Evolutionary conservation across 2,888 invertebrate genomes (phyloP), one percentile per base, ranked within the genome.

Genomic region (Dryobota labecula): DNA sequence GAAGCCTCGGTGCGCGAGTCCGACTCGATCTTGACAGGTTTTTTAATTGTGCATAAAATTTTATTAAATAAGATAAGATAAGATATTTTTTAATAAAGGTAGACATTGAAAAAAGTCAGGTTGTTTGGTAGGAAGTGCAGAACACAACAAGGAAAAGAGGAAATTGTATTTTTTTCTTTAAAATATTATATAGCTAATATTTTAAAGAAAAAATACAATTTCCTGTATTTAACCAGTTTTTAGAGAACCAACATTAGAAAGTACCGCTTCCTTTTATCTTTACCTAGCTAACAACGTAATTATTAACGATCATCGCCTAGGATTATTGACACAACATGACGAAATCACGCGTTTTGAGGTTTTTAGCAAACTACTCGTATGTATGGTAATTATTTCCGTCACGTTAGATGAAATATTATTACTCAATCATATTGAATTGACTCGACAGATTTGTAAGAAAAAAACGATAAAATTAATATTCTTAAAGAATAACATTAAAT

Each of bases 361-460:
- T 88, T 89, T 86, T 84, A 83, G 84, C 85, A 84, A 86, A 82
- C 70, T 64, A 71, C 70, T 65, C 69, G 64, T 82, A 84, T 60
- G 65, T 82, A 86, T 87, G 82, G 27, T 87, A 88, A 87, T 86
- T 63, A 85, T 86, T 88, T 89, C 89, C 89, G 88, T 73, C 74
- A 82, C 56, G 82, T 84, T 86, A 84, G 84, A 84, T 85, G 85
- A 76, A 82, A 83, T 83, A 76, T 71, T 74, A 80, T 89, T 89
- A 80, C 76, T 76, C 79, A 89, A 88, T 76, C 76, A 60, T 78
- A 69, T 71, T 51, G 38, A 68, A 65, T 75, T 43, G 36, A 66
- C 1, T 43, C 64, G 47, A 62, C 60, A 61, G 33, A 67, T 63
- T 56, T 66, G 58, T 73, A 57, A 41, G 53, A 49, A 66, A 54